Evolutionary conservation across 2,797 vertebrate species (phyloP), one percentile per base, ranked within the genome.

Genomic region (Allobates femoralis): DNA sequence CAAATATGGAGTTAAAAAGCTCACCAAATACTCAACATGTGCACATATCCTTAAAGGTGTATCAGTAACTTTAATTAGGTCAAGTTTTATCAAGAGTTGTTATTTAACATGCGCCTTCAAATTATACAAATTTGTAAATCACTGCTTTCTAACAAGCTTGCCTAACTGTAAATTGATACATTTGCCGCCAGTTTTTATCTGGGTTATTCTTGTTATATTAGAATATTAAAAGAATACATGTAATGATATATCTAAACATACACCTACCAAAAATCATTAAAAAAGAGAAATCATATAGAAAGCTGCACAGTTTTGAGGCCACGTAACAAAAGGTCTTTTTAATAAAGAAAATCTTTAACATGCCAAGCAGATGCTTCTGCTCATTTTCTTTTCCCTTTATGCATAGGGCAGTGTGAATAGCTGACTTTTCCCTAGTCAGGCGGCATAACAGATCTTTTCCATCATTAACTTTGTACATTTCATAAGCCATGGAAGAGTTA

Each of bases 381-480:
- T 34, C 15, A 23, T 34, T 67, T 67, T 67, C 16, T 67, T 67
- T 67, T 67, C 64, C 64, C 18, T 67, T 67, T 67, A 34, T 10
- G 64, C 16, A 67, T 2, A 67, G 30, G 64, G 64, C 64, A 67
- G 64, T 19, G 7, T 34, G 16, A 34, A 67, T 32, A 34, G 64
- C 30, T 19, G 64, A 67, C 16, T 34, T 67, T 67, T 67, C 64
- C 26, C 64, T 67, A 67, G 64, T 64, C 62, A 30, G 51, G 26
- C 14, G 62, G 62, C 28, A 64, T 30, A 30, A 67, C 16, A 67
- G 60, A 64, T 64, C 60, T 64, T 64, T 53, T 64, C 60, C 60
- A 64, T 64, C 60, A 64, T 64, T 64, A 67, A 34, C 30, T 34
- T 67, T 67, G 64, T 67, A 67, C 18, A 67, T 67, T 67, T 67